Base-by-base conservation (phyloP, 1,140 invertebrate species). In the Andricus grossulariae region DNA sequence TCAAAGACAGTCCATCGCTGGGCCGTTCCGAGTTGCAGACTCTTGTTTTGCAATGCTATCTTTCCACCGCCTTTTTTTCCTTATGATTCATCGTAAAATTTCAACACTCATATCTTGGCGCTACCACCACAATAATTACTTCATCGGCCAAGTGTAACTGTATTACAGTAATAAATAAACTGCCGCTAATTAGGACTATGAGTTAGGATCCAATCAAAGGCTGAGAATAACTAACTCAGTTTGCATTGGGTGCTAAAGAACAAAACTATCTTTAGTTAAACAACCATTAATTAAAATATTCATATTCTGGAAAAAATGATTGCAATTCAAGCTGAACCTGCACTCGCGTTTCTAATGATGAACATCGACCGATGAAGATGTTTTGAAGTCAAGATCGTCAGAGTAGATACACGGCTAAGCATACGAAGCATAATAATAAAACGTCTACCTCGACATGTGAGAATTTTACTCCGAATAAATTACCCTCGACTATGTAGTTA, bases 361-460 rank as follows among this genome's bases (percentile, higher is more conserved):
- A 39, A 16, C 57, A 16, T 66, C 57, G 57, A 5, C 32, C 13
- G 13, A 21, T 32, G 57, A 66, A 66, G 57, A 66, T 25, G 57
- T 66, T 66, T 32, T 66, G 57, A 66, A 66, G 57, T 66, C 57
- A 66, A 39, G 57, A 66, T 66, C 57, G 57, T 66, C 32, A 10
- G 57, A 32, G 5, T 39, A 25, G 57, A 66, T 66, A 39, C 25
- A 39, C 25, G 16, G 16, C 57, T 66, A 32, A 66, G 18, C 11
- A 54, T 54, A 16, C 13, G 57, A 13, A 21, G 19, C 39, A 45
- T 45, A 66, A 21, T 21, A 39, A 66, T 66, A 66, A 66, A 39
- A 66, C 25, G 25, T 32, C 21, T 25, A 39, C 25, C 57, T 66
- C 57, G 57, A 39, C 57, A 66, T 32, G 25, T 25, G 25, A 25